phyloP scores from a whole-genome alignment of 2,113 vertebrate genomes.

The Zonotrichia leucophrys region DNA sequence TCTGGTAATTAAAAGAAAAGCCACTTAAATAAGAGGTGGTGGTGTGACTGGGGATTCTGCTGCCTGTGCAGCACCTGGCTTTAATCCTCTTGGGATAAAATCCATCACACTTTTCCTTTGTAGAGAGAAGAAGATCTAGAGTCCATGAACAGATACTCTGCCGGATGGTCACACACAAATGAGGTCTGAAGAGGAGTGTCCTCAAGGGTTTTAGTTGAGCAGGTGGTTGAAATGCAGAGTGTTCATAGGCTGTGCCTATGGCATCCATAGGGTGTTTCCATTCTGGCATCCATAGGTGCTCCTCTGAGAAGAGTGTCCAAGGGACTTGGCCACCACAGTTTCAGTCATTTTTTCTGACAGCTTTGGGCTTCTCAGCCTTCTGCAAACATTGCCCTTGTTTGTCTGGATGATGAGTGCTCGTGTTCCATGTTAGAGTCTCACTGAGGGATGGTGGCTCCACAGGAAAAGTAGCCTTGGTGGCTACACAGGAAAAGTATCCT shows the following conservation, averaged over 20 bases:
- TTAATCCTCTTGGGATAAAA: neutral
- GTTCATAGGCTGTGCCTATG: neutral
- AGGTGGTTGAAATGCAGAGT: neutral
- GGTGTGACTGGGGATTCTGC: neutral
- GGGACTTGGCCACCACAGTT: neutral
- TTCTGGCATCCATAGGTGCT: neutral
- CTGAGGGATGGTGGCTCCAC: neutral
- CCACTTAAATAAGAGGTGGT: neutral
- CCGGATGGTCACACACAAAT: neutral
- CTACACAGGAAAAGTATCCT: neutral
- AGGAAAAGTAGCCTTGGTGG: neutral
- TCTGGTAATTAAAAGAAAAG: neutral
- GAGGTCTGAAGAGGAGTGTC: neutral
- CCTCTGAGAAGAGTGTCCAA: neutral
- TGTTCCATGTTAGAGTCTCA: neutral
- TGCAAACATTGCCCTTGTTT: neutral
- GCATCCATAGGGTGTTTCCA: neutral
- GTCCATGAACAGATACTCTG: neutral
- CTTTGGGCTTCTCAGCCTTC: neutral
- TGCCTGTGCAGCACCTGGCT: neutral
- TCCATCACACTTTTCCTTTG: neutral
- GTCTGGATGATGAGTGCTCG: neutral
- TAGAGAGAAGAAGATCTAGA: neutral
- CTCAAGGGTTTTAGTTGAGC: neutral
- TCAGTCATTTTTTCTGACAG: neutral